Evolutionary conservation across 2,888 invertebrate species (phyloP).

Genomic region (Halocaridina rubra): DNA sequence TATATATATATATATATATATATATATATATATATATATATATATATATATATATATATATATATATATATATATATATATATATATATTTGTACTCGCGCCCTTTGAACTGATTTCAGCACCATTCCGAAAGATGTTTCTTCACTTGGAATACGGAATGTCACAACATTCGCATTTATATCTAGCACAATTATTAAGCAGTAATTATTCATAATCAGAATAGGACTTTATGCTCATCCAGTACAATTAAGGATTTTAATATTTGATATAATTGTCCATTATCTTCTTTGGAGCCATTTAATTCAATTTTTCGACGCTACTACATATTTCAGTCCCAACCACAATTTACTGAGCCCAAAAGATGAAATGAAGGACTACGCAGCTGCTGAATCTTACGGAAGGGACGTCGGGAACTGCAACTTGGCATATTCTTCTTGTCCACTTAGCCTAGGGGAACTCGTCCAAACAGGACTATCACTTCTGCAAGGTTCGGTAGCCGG

Average conservation of each 20-base stretch:
- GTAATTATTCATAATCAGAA: too few species aligned
- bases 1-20: neutral
- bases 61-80: neutral
- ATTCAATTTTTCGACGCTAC: too few species aligned
- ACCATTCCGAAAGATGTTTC: too few species aligned
- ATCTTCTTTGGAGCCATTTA: too few species aligned
- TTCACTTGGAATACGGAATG: too few species aligned
- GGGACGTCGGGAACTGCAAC: slow-evolving; percentile 39
- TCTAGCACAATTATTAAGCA: too few species aligned
- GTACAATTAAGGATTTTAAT: too few species aligned
- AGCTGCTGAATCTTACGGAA: slow-evolving; percentile 31
- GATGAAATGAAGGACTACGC: slow-evolving; percentile 19
- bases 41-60: neutral
- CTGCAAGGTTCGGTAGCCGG: slow-evolving; percentile 39
- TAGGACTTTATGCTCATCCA: too few species aligned
- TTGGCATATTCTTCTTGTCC: slow-evolving; percentile 47
- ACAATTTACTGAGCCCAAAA: neutral
- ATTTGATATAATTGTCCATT: too few species aligned
- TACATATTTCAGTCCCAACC: slow-evolving; percentile 36
- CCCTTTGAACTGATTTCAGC: too few species aligned
- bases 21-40: neutral
- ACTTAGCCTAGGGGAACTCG: slow-evolving; percentile 18
- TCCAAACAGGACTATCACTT: slow-evolving; percentile 34
- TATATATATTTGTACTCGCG: neutral
- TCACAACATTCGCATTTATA: too few species aligned